Evolutionary conservation across 53 echinoderm and acorn worm species (phyloP).

Genomic region (Astropecten irregularis): DNA sequence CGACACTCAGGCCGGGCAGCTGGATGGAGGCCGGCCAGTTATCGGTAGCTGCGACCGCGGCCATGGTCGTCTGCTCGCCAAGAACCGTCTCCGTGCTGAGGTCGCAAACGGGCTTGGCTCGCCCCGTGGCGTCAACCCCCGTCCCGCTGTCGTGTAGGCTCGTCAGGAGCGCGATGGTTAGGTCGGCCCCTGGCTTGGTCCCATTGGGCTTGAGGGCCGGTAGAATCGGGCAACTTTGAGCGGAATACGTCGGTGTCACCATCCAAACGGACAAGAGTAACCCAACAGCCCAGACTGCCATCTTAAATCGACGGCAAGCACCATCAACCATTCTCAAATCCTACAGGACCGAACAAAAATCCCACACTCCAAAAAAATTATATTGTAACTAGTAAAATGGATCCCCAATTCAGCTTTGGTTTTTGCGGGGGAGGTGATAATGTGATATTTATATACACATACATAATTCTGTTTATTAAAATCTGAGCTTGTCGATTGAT

Average conservation of each 20-base stretch:
- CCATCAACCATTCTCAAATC: no score
- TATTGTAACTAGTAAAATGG: no score
- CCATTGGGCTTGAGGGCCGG: neutral
- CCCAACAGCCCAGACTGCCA: no score
- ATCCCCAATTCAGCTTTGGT: no score
- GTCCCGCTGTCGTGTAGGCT: neutral
- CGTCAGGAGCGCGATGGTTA: neutral
- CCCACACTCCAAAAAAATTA: no score
- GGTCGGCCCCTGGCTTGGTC: constrained; percentile 19
- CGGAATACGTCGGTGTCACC: neutral
- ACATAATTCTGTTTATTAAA: no score
- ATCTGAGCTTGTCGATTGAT: no score
- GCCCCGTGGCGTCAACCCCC: neutral
- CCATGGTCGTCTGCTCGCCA: neutral
- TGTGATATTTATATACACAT: no score
- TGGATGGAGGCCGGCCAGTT: constrained; percentile 13
- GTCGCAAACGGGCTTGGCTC: neutral
- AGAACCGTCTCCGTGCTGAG: neutral
- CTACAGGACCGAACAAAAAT: no score
- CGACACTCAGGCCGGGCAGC: constrained; percentile 8
- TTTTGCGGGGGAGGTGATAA: no score
- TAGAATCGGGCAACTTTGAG: neutral
- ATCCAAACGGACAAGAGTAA: no score
- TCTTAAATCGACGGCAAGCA: no score
- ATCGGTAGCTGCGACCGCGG: neutral